A percentile compares a stretch with the other conserved stretches of the same genome.
Evolutionary conservation across 1,140 invertebrate species (phyloP).

Genomic region (Procambarus clarkii): DNA sequence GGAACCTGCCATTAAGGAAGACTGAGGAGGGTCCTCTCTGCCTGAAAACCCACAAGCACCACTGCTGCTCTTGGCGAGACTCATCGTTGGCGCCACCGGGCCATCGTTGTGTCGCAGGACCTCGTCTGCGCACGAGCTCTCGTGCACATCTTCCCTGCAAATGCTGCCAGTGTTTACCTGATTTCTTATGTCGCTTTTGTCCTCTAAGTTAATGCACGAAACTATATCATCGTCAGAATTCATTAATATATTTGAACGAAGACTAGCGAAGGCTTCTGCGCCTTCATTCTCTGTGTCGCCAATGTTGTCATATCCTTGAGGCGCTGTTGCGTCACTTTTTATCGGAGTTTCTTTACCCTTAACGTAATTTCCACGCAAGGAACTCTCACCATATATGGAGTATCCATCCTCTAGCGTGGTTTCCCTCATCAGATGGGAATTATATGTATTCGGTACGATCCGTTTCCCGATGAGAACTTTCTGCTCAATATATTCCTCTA

Average conservation of each 20-base stretch:
- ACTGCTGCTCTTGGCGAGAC: neutral
- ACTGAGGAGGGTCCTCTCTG: neutral
- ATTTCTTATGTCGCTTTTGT: neutral
- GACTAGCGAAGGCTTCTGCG: too few species aligned
- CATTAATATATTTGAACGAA: too few species aligned
- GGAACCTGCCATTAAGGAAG: neutral
- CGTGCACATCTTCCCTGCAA: neutral
- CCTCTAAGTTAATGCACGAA: too few species aligned
- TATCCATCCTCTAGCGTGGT: neutral
- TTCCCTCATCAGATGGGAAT: conserved; percentile 16
- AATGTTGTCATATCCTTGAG: too few species aligned
- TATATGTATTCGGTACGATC: neutral
- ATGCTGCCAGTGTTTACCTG: neutral
- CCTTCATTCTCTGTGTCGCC: too few species aligned
- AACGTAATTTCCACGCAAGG: too few species aligned
- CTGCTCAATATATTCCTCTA: neutral
- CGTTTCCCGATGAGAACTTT: conserved; percentile 8
- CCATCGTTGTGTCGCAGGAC: neutral
- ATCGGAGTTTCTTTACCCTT: too few species aligned
- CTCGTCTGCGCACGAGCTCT: neutral
- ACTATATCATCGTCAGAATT: too few species aligned
- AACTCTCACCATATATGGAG: neutral
- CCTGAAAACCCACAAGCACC: neutral
- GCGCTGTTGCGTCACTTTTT: too few species aligned
- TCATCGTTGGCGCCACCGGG: neutral